Conservation (phyloP, 2,113 vertebrate genomes). For the Dermatemys mawii region DNA sequence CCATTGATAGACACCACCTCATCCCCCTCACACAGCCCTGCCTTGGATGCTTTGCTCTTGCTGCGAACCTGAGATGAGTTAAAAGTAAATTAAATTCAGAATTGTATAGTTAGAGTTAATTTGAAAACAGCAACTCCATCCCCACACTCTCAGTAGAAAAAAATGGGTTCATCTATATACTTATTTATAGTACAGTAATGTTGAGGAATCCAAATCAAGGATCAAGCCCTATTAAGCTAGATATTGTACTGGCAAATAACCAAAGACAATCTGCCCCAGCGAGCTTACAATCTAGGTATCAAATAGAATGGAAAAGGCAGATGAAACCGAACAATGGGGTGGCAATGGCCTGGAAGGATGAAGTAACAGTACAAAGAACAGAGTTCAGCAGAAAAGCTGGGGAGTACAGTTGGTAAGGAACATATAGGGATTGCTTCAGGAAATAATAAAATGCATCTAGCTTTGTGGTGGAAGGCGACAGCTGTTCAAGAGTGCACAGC, state of each 20-base stretch:
- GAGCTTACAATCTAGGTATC: neutral
- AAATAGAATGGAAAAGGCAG: neutral
- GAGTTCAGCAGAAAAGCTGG: neutral
- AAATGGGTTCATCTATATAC: neutral
- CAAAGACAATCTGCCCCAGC: neutral
- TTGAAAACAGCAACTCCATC: neutral
- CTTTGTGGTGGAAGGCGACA: neutral
- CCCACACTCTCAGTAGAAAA: neutral
- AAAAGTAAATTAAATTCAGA: slow-evolving; percentile 34
- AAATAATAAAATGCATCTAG: neutral
- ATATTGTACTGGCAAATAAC: neutral
- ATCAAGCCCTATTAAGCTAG: neutral
- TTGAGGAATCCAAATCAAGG: neutral
- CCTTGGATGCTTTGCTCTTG: slow-evolving; percentile 83
- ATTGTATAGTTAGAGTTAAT: neutral
- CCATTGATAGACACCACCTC: slow-evolving; percentile 94
- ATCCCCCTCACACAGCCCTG: slow-evolving; percentile 89
- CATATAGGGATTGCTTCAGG: neutral
- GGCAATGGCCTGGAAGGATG: neutral
- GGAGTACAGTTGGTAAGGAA: neutral
- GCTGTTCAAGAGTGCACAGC: too few species aligned
- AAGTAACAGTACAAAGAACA: neutral
- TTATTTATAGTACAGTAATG: neutral
- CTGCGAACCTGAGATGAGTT: slow-evolving; percentile 75
- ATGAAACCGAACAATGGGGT: neutral